Evolutionary conservation across 2,888 invertebrate genomes (phyloP), one percentile per base, ranked within the genome.

Genomic region (Vanessa cardui): DNA sequence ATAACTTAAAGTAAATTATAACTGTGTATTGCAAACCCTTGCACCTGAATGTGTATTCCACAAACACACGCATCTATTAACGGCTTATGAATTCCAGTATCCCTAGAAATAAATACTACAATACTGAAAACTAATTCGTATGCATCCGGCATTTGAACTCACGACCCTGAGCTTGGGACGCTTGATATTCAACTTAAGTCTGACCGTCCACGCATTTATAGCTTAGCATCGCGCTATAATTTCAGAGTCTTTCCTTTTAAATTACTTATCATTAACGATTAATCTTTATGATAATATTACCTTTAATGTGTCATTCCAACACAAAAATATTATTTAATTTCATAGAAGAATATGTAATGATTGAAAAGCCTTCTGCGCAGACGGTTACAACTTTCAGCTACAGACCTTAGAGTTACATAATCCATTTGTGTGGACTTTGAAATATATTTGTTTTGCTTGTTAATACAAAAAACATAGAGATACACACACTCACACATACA

Each of bases 141-240:
- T 72, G 76, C 76, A 70, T 66, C 70, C 73, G 68, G 65, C 64
- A 65, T 66, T 78, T 84, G 84, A 84, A 81, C 85, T 76, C 64
- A 72, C 77, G 85, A 85, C 85, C 85, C 76, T 68, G 76, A 77
- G 76, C 78, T 77, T 72, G 74, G 75, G 74, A 75, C 78, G 75
- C 75, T 67, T 62, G 54, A 60, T 60, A 61, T 66, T 60, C 39
- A 60, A 47, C 46, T 52, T 60, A 54, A 60, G 20, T 21, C 60
- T 45, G 26, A 31, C 39, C 31, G 39, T 39, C 65, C 60, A 47
- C 31, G 6, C 33, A 61, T 46, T 20, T 46, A 31, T 20, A 65
- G 59, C 46, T n/a, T 20, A 16, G n/a, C n/a, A 21, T 26, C 9
- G 46, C 15, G 15, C 6, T 26, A 21, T 31, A 20, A 9, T 54